These are phyloP conservation scores for Sprattus sprattus DNA, from an alignment of 2,113 vertebrate genomes.

Conservation along the genomic window DNA sequence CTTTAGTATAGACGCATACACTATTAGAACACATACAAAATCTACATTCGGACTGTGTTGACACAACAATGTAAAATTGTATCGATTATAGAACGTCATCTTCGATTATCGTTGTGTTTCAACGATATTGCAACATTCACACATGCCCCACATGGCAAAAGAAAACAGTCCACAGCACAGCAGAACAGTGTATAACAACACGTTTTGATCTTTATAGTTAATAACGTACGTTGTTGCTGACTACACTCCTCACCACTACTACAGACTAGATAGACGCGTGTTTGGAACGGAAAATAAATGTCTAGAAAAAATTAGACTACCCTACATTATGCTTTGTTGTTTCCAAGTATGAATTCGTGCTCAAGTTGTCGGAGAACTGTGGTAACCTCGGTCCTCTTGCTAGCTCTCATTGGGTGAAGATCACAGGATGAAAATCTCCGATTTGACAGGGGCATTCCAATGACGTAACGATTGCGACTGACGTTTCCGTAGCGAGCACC, in stretches of 20 bases:
- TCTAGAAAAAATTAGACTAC: not conserved
- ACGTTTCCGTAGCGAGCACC: not conserved
- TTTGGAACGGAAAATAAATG: not conserved
- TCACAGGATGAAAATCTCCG: not conserved
- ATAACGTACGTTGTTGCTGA: not conserved
- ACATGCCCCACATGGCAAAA: not conserved
- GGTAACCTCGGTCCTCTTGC: not conserved
- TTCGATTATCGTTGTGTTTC: not conserved
- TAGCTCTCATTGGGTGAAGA: not conserved
- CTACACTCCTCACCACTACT: not conserved
- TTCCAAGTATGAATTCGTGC: not conserved
- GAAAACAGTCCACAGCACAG: not conserved
- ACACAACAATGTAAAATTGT: not conserved
- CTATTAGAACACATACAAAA: not conserved
- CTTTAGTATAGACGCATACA: not conserved
- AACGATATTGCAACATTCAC: not conserved
- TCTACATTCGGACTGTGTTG: not conserved
- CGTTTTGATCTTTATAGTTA: not conserved
- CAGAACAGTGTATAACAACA: not conserved
- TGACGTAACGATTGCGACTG: constrained; percentile 49
- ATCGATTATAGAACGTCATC: not conserved
- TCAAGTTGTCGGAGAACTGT: not conserved
- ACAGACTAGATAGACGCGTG: not conserved
- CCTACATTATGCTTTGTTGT: not conserved
- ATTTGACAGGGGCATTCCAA: constrained; percentile 63